Evolutionary conservation across 1,140 invertebrate genomes (phyloP), one percentile per base, ranked within the genome.

Genomic region (Leucophenga varia): DNA sequence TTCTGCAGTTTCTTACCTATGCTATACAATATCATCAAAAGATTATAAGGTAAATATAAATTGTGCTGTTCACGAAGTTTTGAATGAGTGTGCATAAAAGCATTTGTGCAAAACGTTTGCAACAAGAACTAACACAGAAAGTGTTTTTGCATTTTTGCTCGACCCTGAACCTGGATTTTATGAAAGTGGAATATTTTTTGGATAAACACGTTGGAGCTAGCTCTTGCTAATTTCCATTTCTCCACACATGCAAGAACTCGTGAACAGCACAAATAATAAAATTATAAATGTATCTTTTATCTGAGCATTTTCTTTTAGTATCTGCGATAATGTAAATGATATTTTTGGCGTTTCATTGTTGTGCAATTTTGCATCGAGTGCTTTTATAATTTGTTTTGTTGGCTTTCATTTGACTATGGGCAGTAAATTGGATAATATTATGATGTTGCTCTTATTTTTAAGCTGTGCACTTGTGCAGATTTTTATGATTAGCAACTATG

Each of bases 371-470:
- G 49, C 48, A 10, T 64, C 67, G 25, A 61, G 60, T 0, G 53
- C 63, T 7, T 61, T 64, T 13, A 57, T 64, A 9, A 71, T 71
- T 28, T 71, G 67, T 34, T 68, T 71, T 22, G 47, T 67, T 21
- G 68, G 68, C 2, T 71, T 71, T 44, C 67, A 71, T 28, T 55
- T 71, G 32, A 71, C 67, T 18, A 55, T 71, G 17, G 67, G 67
- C 16, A 58, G 59, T 5, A 42, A 54, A 5, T 49, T 63, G 1
- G 60, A 64, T 18, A 64, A 41, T 22, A 41, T 70, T 12, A 49
- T 70, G 1, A 70, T 70, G 65, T 45, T 71, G 6, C 25, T 52
- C 0, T 45, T 70, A 2, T 70, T 71, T 18, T 54, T 71, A 0
- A 55, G 61, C 22, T 71, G 65, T 7, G 49, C 67, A 25, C 43